These are phyloP conservation scores for Condylura cristata DNA, from an alignment of 2,113 vertebrate genomes.

Conservation along the genomic window DNA sequence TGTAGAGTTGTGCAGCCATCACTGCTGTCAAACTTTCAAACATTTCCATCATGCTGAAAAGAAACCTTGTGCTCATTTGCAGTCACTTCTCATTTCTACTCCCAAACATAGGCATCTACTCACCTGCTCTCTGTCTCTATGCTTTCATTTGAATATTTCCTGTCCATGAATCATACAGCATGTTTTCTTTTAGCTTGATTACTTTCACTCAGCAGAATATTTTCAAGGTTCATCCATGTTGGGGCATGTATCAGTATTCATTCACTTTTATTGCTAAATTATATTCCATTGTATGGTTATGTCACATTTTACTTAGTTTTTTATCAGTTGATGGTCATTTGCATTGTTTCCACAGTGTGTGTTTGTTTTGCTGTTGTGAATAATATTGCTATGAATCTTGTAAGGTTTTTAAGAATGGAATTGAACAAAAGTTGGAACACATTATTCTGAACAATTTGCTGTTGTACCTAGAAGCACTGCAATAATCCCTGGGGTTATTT, in stretches of 20 bases:
- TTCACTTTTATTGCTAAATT: conserved; percentile 9
- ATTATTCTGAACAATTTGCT: conserved; percentile 13
- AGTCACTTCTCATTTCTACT: not conserved
- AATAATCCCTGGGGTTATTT: not conserved
- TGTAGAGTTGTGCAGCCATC: not conserved
- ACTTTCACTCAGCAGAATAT: not conserved
- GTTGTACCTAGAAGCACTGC: not conserved
- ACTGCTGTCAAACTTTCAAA: not conserved
- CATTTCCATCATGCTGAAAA: not conserved
- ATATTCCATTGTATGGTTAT: not conserved
- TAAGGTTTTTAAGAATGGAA: not conserved
- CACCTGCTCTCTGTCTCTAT: not conserved
- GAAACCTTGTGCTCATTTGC: not conserved
- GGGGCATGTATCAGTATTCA: not conserved
- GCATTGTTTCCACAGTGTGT: not conserved
- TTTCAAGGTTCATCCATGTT: not conserved
- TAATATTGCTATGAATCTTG: conserved; percentile 1
- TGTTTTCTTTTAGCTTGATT: not conserved
- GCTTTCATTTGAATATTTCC: not conserved
- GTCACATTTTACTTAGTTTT: not conserved
- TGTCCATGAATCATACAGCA: not conserved
- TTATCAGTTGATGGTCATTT: not conserved
- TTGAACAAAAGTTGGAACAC: not conserved
- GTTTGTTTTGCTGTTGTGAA: not conserved
- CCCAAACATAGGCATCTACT: not conserved